A percentile compares a stretch with the other conserved stretches of the same genome.
These are phyloP conservation scores for Falco naumanni DNA, from an alignment of 2,797 vertebrate species.

Conservation along the genomic window DNA sequence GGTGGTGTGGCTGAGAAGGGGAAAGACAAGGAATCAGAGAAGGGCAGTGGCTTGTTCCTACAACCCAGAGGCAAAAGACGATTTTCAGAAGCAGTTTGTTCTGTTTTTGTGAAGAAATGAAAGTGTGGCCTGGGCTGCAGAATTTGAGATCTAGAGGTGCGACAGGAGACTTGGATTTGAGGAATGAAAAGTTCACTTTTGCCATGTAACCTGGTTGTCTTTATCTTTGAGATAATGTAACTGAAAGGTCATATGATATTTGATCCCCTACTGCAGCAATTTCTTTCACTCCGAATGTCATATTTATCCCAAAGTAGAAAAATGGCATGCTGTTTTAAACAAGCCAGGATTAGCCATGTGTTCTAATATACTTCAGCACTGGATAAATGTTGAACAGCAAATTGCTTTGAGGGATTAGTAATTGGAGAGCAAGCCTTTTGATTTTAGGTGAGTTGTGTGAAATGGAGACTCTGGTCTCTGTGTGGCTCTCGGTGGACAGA, in stretches of 20 bases:
- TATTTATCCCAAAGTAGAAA: constrained; percentile 37
- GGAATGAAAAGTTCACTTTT: not conserved
- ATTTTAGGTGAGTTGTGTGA: constrained; percentile 51
- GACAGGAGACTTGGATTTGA: not conserved
- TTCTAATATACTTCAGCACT: not conserved
- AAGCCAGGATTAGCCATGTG: constrained; percentile 19
- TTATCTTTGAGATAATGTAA: not conserved
- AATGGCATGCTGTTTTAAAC: constrained; percentile 7
- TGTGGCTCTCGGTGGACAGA: not conserved
- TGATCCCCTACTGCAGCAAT: not conserved
- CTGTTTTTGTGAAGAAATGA: not conserved
- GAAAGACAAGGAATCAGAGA: not conserved
- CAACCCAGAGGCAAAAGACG: not conserved
- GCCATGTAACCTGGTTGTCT: not conserved
- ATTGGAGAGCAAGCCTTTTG: constrained; percentile 46
- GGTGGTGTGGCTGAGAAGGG: not conserved
- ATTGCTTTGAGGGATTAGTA: constrained; percentile 56
- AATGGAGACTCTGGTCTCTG: not conserved
- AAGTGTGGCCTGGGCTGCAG: not conserved
- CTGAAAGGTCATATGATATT: not conserved
- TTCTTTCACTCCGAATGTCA: not conserved
- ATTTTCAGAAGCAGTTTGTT: not conserved
- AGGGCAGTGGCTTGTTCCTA: not conserved
- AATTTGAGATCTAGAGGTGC: not conserved
- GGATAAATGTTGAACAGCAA: constrained; percentile 50